Evolutionary conservation across 2,888 invertebrate genomes (phyloP).

Genomic region (Actias luna): DNA sequence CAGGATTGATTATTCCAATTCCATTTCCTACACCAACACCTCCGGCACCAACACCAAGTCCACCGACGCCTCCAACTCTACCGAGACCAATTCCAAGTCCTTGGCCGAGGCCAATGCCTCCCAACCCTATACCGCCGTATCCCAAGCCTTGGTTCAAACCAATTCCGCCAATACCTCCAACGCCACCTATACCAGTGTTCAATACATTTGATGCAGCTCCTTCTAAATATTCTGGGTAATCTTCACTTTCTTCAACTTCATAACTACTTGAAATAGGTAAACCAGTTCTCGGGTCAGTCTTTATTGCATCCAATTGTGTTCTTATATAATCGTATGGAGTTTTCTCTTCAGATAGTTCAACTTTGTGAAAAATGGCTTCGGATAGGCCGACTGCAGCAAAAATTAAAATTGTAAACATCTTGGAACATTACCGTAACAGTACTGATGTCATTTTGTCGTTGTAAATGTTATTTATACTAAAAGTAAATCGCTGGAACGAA

Average conservation of each 20-base stretch:
- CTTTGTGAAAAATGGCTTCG: constrained; percentile 49
- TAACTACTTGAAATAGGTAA: constrained; percentile 75
- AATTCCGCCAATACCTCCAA: constrained; percentile 39
- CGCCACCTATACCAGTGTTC: constrained; percentile 51
- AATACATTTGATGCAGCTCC: constrained; percentile 69
- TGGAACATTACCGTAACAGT: constrained; percentile 54
- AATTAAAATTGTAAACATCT: constrained; percentile 55
- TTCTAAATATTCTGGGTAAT: constrained; percentile 76
- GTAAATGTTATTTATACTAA: constrained; percentile 76
- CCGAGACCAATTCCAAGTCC: constrained; percentile 43
- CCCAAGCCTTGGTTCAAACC: constrained; percentile 35
- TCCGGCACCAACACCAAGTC: constrained; percentile 41
- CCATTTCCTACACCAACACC: constrained; percentile 36
- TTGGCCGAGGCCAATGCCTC: constrained; percentile 44
- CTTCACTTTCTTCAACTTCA: constrained; percentile 82
- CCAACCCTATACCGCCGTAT: constrained; percentile 35
- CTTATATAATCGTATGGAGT: constrained; percentile 75
- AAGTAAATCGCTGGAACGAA: constrained; percentile 74
- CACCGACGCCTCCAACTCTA: constrained; percentile 46
- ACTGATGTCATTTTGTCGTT: constrained; percentile 73
- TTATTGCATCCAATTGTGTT: constrained; percentile 61
- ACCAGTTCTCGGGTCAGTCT: constrained; percentile 57
- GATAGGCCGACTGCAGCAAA: constrained; percentile 49
- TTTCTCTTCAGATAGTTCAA: constrained; percentile 65
- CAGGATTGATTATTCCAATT: constrained; percentile 25